A percentile compares a stretch with the other conserved stretches of the same genome.
Conservation (phyloP, 2,797 vertebrate species). For the Apodemus agrarius region DNA sequence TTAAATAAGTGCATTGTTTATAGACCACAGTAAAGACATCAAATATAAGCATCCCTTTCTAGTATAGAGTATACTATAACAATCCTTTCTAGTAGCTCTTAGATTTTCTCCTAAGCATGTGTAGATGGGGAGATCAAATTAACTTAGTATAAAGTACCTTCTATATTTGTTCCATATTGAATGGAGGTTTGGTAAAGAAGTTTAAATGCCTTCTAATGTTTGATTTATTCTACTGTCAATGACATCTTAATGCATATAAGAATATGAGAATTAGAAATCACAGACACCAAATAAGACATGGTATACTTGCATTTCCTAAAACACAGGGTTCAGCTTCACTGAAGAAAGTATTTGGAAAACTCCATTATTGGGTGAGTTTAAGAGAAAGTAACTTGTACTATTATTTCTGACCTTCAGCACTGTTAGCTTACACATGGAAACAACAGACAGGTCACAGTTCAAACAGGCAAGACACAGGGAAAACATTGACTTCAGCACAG, state of each 20-base stretch:
- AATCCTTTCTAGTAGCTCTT: neutral
- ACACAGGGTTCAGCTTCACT: neutral
- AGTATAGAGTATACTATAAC: neutral
- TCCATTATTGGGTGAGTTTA: neutral
- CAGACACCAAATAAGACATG: neutral
- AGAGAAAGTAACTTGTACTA: neutral
- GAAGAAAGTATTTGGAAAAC: neutral
- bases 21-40: conserved; percentile 64
- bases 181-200: neutral
- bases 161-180: neutral
- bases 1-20: conserved; percentile 50
- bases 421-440: neutral
- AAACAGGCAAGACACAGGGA: neutral
- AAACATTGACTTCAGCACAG: neutral
- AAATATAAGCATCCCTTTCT: neutral
- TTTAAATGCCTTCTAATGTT: neutral
- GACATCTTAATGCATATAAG: neutral
- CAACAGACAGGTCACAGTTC: neutral
- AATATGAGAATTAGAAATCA: neutral
- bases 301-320: neutral
- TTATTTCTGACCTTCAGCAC: neutral
- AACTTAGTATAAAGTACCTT: neutral
- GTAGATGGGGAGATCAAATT: neutral
- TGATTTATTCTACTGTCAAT: neutral
- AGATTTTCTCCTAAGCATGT: neutral